These are phyloP conservation scores for Oconnorella tubifera DNA, from an alignment of 2,888 invertebrate genomes.

Conservation along the genomic window DNA sequence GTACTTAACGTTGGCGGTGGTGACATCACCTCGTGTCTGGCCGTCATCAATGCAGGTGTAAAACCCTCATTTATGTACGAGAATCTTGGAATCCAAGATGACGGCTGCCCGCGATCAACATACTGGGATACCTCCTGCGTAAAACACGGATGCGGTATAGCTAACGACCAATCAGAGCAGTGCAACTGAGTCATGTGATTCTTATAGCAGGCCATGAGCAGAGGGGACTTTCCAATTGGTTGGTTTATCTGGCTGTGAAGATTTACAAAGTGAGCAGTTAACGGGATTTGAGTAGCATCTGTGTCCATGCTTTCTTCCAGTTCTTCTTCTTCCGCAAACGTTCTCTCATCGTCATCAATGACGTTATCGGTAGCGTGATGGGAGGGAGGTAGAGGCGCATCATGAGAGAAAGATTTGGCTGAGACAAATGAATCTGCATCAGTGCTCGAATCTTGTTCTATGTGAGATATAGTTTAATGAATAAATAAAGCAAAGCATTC, in stretches of 20 bases:
- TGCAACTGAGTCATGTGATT: slow-evolving; percentile 79
- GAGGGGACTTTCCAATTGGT: slow-evolving; percentile 86
- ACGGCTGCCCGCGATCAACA: slow-evolving; percentile 1
- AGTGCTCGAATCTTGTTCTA: slow-evolving; percentile 7
- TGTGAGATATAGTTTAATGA: not conserved
- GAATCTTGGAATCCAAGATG: slow-evolving; percentile 68
- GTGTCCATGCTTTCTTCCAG: slow-evolving; percentile 9
- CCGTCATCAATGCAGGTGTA: slow-evolving; percentile 66
- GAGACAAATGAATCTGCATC: slow-evolving; percentile 63
- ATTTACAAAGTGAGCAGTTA: slow-evolving; percentile 64
- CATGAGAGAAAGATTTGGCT: too few relatives aligned
- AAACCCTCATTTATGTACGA: slow-evolving; percentile 67
- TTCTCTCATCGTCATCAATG: not conserved
- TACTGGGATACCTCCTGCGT: slow-evolving; percentile 4
- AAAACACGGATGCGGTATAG: slow-evolving; percentile 43
- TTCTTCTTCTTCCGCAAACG: not conserved
- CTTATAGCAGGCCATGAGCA: slow-evolving; percentile 90
- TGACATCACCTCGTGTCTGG: not conserved
- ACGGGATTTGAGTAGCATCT: slow-evolving; percentile 15
- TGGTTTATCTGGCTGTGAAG: slow-evolving; percentile 88
- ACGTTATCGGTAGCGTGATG: too few relatives aligned
- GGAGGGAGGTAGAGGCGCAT: too few relatives aligned
- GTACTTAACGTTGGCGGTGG: not conserved
- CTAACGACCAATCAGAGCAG: slow-evolving; percentile 54
- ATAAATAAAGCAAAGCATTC: not conserved